Evolutionary conservation across 2,797 vertebrate species (phyloP).

Genomic region (Neostethus bicornis): DNA sequence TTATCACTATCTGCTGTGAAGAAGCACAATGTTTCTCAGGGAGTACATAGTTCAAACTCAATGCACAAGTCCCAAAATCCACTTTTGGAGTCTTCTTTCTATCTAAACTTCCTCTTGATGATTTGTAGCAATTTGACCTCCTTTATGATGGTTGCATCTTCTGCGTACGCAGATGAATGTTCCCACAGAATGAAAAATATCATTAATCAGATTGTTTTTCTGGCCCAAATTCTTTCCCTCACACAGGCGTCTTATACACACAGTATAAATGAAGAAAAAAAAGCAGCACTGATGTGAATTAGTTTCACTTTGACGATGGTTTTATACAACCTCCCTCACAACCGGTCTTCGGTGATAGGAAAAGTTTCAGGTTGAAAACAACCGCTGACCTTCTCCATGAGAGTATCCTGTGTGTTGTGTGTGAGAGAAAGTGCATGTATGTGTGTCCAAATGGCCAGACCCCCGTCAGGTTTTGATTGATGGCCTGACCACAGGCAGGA

Average conservation of each 20-base stretch:
- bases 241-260: neutral
- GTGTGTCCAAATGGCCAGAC: slow-evolving; percentile 37
- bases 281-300: neutral
- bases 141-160: neutral
- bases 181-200: slow-evolving; percentile 2
- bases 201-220: too few species aligned
- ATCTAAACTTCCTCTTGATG: too few species aligned
- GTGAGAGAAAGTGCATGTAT: slow-evolving; percentile 14
- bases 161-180: neutral
- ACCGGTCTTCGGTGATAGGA: slow-evolving; percentile 3
- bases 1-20: too few species aligned
- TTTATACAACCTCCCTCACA: slow-evolving; percentile 3
- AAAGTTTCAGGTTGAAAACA: slow-evolving; percentile 17
- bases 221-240: neutral
- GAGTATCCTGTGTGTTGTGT: slow-evolving; percentile 17
- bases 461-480: slow-evolving; percentile 68
- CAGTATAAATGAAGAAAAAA: slow-evolving; percentile 1
- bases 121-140: neutral
- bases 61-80: neutral
- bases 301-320: neutral
- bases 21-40: neutral
- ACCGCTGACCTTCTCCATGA: slow-evolving; percentile 50
- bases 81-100: neutral
- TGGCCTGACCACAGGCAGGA: slow-evolving; percentile 67
- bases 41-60: neutral